phyloP scores from a whole-genome alignment of 2,113 vertebrate genomes.

The Laticauda colubrina region DNA sequence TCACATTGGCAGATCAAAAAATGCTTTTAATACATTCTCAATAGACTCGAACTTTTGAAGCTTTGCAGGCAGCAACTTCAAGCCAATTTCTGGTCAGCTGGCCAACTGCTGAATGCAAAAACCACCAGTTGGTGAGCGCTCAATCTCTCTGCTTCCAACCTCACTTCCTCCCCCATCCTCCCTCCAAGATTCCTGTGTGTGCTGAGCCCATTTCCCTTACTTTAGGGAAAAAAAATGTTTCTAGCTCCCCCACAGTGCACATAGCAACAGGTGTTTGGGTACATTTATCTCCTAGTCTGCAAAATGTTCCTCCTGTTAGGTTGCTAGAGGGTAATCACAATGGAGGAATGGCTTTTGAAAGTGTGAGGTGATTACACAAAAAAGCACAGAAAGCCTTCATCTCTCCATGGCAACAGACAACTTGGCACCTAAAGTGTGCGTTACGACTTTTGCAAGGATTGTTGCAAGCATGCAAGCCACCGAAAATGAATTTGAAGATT shows the following conservation, averaged over 20 bases:
- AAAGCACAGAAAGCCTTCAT: background rate
- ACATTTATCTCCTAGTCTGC: background rate
- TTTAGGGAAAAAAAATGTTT: background rate
- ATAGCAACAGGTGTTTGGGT: background rate
- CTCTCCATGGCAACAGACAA: background rate
- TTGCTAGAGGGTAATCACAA: background rate
- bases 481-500: background rate
- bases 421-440: background rate
- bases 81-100: background rate
- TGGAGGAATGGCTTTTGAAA: background rate
- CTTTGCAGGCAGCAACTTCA: background rate
- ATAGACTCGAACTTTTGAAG: background rate
- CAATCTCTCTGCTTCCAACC: background rate
- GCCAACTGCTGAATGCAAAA: background rate
- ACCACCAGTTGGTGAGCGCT: background rate
- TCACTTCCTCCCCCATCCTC: background rate
- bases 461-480: background rate
- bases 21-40: background rate
- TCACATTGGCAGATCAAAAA: background rate
- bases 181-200: background rate
- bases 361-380: background rate
- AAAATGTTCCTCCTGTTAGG: background rate
- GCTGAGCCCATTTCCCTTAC: background rate
- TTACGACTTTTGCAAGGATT: background rate
- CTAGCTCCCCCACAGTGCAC: background rate